Base-by-base conservation (phyloP, 1,140 invertebrate species). In the Nymphalis io region DNA sequence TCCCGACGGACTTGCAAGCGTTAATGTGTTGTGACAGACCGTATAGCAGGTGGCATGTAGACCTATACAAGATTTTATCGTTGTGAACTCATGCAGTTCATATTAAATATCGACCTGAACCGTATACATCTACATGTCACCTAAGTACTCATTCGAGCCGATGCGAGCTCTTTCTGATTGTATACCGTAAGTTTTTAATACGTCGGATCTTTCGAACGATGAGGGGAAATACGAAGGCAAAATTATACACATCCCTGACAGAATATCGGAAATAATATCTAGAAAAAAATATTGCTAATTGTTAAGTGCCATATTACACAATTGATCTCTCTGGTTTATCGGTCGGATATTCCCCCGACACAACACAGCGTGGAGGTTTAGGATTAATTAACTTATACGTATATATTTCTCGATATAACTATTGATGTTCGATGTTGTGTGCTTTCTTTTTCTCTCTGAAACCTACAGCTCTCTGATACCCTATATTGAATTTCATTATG, bases 351-450 rank as follows among this genome's bases (percentile, higher is more conserved):
- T 33, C 27, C 27, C 27, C 27, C 27, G 27, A 33, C 27, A 33
- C 27, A 33, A 33, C 27, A 33, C 27, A 33, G 27, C 27, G 27
- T 33, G 27, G 27, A 33, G 27, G 10, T 8, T 33, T 33, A 42
- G 62, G 18, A 39, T 65, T 20, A 55, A 42, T 57, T 55, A 65
- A 38, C n/a, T 55, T 57, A 57, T 39, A 57, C 15, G 51, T 39
- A 65, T 65, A 38, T 55, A 1, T 27, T 3, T 33, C 27, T 33
- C 27, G 0, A 33, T 33, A 33, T 33, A n/a, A n/a, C n/a, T n/a
- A 33, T 33, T 8, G 27, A 33, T 33, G 27, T 3, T 8, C 27
- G 27, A 33, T 33, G 10, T 33, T 33, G 2, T 33, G 27, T 33
- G 10, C 4, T 33, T 33, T 57, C 62, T 64, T 20, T 48, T 65